A percentile compares a stretch with the other conserved stretches of the same genome.
Evolutionary conservation across 2,888 invertebrate species (phyloP).

Genomic region (Erebia epiphron): DNA sequence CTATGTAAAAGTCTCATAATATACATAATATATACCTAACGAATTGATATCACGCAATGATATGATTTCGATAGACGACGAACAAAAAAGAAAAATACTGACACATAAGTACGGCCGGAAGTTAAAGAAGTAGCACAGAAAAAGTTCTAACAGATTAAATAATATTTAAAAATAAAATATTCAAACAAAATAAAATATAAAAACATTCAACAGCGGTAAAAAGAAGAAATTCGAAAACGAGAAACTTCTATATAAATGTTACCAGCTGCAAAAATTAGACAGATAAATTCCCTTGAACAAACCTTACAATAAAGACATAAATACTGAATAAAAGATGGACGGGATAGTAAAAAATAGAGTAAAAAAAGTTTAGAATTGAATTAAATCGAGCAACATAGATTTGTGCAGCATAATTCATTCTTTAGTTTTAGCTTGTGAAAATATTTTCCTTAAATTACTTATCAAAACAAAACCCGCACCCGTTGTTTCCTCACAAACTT

Average conservation of each 20-base stretch:
- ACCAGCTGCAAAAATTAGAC: slow-evolving; percentile 17
- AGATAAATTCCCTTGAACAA: background rate
- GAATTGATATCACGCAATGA: slow-evolving; percentile 52
- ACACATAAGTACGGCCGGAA: slow-evolving; percentile 60
- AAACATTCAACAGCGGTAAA: slow-evolving; percentile 44
- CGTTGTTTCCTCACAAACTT: background rate
- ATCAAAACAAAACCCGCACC: background rate
- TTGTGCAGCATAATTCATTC: slow-evolving; percentile 19
- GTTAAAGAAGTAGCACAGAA: slow-evolving; percentile 40
- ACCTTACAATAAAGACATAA: slow-evolving; percentile 12
- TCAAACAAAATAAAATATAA: slow-evolving; percentile 42
- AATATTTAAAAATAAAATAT: slow-evolving; percentile 34
- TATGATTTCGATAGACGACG: slow-evolving; percentile 57
- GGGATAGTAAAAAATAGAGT: slow-evolving; percentile 20
- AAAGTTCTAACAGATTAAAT: slow-evolving; percentile 45
- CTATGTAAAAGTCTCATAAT: slow-evolving; percentile 21
- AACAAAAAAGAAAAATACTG: slow-evolving; percentile 50
- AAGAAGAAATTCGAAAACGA: slow-evolving; percentile 23
- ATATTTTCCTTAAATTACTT: slow-evolving; percentile 1
- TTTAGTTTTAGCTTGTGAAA: slow-evolving; percentile 22
- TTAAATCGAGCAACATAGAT: slow-evolving; percentile 12
- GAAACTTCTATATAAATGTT: slow-evolving; percentile 14
- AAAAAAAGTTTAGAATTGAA: slow-evolving; percentile 8
- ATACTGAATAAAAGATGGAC: slow-evolving; percentile 21
- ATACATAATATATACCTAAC: slow-evolving; percentile 38